These are phyloP conservation scores for Prosopocoilus inquinatus DNA, from an alignment of 2,888 invertebrate species.

Conservation along the genomic window DNA sequence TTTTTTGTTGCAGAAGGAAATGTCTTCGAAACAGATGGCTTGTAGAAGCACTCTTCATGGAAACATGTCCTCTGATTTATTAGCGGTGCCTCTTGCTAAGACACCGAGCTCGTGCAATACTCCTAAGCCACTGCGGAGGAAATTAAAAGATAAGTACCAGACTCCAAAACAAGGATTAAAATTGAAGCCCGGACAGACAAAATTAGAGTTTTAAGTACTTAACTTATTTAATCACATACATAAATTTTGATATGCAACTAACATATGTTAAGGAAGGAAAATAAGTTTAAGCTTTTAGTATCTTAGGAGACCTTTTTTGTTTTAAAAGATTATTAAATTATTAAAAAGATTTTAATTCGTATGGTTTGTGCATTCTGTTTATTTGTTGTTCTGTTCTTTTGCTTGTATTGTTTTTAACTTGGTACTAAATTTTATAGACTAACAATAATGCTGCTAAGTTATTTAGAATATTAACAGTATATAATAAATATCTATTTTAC, in stretches of 20 bases:
- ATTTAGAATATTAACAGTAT: background rate
- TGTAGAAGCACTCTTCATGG: conserved; percentile 22
- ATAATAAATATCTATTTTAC: background rate
- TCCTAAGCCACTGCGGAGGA: background rate
- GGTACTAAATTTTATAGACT: background rate
- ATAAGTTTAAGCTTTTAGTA: too few relatives aligned
- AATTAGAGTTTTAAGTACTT: too few relatives aligned
- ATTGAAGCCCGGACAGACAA: conserved; percentile 7
- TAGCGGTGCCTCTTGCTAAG: conserved; percentile 15
- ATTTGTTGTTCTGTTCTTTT: background rate
- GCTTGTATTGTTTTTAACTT: background rate
- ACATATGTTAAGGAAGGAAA: too few relatives aligned
- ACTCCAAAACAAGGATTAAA: conserved; percentile 2
- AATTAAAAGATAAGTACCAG: background rate
- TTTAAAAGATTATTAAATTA: too few relatives aligned
- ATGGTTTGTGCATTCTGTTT: too few relatives aligned
- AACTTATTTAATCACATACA: too few relatives aligned
- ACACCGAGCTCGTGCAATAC: conserved; percentile 12
- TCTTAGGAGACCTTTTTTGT: too few relatives aligned
- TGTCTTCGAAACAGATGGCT: conserved; percentile 11
- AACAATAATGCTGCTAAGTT: background rate
- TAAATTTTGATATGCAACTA: too few relatives aligned
- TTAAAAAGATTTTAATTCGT: too few relatives aligned
- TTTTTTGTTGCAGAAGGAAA: conserved; percentile 19
- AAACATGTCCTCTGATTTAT: background rate